Base-by-base conservation (phyloP, 2,113 vertebrate species). In the Rhodinocichla rosea region DNA sequence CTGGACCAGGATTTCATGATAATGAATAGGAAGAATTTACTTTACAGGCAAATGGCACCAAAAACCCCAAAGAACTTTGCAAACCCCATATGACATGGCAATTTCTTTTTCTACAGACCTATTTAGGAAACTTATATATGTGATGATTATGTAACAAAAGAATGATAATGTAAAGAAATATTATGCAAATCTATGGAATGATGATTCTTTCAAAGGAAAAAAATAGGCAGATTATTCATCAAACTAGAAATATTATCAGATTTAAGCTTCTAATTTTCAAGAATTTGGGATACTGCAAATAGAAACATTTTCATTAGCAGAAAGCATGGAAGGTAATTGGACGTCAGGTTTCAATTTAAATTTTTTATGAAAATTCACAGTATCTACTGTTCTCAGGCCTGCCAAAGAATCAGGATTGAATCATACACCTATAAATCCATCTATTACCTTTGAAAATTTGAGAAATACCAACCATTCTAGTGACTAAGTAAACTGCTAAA, bases 11-110 rank as follows among this genome's bases (percentile, higher is more conserved):
- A n/a, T 69, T 89, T 64, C 7, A 22, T 53, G 4, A 23, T 15
- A 71, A 64, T 10, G 63, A 67, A 40, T 24, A 14, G 27, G 21
- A 84, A 67, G 10, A 75, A 57, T 70, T 52, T 62, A 39, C 14
- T 62, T 33, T 67, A 62, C 26, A 60, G 15, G 7, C 21, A 55
- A 68, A 60, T 52, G 9, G 1, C 30, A 59, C 11, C 39, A 75
- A 65, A 73, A 64, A 55, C 2, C 4, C 2, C 15, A 69, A 74
- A 82, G 37, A 75, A 63, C 6, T 10, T 37, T 59, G 7, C 20
- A 81, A 59, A 73, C 10, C 10, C 19, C 1, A 1, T 16, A 44
- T 7, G 13, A 47, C 9, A n/a, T 4, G 3, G 6, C 4, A 60
- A 64, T 52, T 84, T 69, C 35, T 81, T 60, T 6, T 23, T 55